Conservation (phyloP, 2,888 invertebrate species). For the Schrankia costaestrigalis region DNA sequence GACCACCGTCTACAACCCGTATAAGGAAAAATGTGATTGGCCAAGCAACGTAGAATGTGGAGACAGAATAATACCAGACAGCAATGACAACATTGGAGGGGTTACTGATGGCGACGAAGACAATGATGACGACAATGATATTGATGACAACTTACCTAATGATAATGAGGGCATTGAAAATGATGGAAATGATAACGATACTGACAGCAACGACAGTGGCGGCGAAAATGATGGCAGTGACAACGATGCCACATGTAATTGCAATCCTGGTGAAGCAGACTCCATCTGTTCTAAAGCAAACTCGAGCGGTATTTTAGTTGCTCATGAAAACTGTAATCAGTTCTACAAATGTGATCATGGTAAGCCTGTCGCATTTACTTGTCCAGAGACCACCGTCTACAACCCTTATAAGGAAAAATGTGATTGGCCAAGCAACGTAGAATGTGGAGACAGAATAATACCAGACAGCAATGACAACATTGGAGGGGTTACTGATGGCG, state of each 20-base stretch:
- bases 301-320: constrained; percentile 21
- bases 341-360: constrained; percentile 29
- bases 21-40: constrained; percentile 26
- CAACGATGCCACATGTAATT: constrained; percentile 24
- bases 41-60: constrained; percentile 27
- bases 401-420: constrained; percentile 25
- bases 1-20: constrained; percentile 20
- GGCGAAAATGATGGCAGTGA: constrained; percentile 4
- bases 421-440: constrained; percentile 26
- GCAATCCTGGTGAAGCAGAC: constrained; percentile 31
- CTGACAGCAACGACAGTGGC: background rate
- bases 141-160: too few species aligned
- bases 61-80: constrained; percentile 12
- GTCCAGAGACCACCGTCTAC: constrained; percentile 16
- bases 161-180: too few species aligned
- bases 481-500: too few species aligned
- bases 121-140: too few species aligned
- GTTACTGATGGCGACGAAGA: too few species aligned
- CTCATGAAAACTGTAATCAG: constrained; percentile 32
- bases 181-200: constrained; percentile 2
- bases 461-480: too few species aligned
- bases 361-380: constrained; percentile 14
- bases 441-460: constrained; percentile 23
- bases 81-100: too few species aligned
- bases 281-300: constrained; percentile 26